These are phyloP conservation scores for Taenioides sp. DNA, from an alignment of 2,797 vertebrate species.

Conservation along the genomic window DNA sequence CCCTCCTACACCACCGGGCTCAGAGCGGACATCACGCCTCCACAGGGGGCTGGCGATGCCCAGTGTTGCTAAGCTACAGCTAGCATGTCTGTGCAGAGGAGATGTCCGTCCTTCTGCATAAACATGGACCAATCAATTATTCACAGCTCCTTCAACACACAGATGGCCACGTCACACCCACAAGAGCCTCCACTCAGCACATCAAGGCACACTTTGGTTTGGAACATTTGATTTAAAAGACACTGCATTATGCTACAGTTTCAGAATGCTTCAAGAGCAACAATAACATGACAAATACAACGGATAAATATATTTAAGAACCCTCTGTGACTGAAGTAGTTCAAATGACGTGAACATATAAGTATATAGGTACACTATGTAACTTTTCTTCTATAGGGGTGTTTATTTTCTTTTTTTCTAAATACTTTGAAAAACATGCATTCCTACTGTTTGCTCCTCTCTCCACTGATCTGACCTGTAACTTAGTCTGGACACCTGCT, in stretches of 20 bases:
- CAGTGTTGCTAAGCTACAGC: constrained; percentile 80
- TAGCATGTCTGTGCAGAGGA: constrained; percentile 69
- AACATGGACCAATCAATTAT: constrained; percentile 77
- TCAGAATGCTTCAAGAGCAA: background rate
- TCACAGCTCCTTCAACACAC: constrained; percentile 71
- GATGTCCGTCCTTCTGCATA: constrained; percentile 71
- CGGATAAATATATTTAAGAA: too few relatives aligned
- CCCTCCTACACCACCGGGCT: constrained; percentile 40
- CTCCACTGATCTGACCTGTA: too few relatives aligned
- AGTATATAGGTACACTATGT: too few relatives aligned
- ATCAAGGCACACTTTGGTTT: constrained; percentile 32
- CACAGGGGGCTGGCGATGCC: constrained; percentile 72
- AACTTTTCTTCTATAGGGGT: too few relatives aligned
- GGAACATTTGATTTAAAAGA: constrained; percentile 24
- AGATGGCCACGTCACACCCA: constrained; percentile 71
- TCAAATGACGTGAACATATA: too few relatives aligned
- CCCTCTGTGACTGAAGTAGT: too few relatives aligned
- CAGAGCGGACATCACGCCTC: constrained; percentile 58
- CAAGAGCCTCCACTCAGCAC: constrained; percentile 49
- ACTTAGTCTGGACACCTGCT: too few relatives aligned
- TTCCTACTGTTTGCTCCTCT: too few relatives aligned
- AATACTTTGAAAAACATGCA: too few relatives aligned
- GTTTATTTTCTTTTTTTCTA: too few relatives aligned
- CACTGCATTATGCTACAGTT: background rate
- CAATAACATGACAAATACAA: too few relatives aligned